Evolutionary conservation across 2,113 vertebrate genomes (phyloP).

Genomic region (Naja naja): DNA sequence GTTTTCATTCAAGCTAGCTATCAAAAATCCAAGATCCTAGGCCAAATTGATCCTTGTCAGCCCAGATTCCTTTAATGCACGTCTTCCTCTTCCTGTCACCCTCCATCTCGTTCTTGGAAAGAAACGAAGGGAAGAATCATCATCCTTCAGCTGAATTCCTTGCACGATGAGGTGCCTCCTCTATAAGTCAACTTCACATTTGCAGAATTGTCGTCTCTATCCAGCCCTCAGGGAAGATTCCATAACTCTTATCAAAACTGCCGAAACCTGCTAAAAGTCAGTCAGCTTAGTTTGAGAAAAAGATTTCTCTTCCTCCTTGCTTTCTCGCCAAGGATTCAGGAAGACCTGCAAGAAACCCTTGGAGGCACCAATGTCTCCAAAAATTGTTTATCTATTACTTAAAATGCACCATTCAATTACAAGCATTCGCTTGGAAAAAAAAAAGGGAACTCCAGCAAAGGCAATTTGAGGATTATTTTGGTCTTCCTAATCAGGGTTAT

Average conservation of each 20-base stretch:
- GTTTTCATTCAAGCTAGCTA: not conserved
- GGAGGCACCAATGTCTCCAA: not conserved
- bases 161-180: not conserved
- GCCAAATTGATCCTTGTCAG: not conserved
- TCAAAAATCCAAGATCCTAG: not conserved
- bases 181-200: not conserved
- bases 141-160: not conserved
- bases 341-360: not conserved
- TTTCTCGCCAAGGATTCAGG: not conserved
- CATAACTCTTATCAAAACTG: not conserved
- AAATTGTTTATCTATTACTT: not conserved
- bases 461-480: not conserved
- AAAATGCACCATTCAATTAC: not conserved
- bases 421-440: not conserved
- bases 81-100: not conserved
- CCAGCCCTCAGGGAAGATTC: not conserved
- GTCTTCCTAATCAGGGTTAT: not conserved
- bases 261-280: not conserved
- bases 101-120: not conserved
- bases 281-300: not conserved
- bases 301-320: too few species aligned
- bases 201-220: too few species aligned
- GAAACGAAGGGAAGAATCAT: not conserved
- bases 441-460: not conserved
- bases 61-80: not conserved